Evolutionary conservation across 2,888 invertebrate species (phyloP).

Genomic region (Rhamphomyia laevipes): DNA sequence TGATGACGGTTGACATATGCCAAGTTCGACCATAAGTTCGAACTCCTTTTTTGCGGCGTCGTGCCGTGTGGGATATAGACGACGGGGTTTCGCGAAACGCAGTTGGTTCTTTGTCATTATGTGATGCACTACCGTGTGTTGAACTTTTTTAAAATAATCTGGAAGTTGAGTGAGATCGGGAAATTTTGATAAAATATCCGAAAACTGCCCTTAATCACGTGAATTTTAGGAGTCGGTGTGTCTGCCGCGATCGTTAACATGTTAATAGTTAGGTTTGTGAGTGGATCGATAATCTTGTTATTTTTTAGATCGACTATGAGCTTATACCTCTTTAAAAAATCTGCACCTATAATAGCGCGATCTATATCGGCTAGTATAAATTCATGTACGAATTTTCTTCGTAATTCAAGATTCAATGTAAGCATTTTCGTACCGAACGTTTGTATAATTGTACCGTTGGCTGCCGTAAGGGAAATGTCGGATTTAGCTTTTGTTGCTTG

Average conservation of each 20-base stretch:
- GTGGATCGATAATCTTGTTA: neutral
- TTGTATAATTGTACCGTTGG: neutral
- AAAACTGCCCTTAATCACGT: neutral
- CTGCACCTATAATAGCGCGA: neutral
- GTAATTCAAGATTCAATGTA: neutral
- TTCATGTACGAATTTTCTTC: neutral
- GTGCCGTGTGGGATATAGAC: neutral
- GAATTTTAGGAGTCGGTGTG: neutral
- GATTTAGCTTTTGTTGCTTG: neutral
- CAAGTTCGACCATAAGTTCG: slow-evolving; percentile 2
- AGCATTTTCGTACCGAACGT: neutral
- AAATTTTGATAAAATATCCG: neutral
- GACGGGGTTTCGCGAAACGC: neutral
- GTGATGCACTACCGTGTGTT: neutral
- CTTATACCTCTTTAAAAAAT: neutral
- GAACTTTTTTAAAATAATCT: neutral
- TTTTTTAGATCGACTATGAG: neutral
- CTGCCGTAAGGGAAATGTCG: neutral
- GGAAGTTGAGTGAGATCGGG: neutral
- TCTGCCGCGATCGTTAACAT: neutral
- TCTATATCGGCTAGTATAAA: neutral
- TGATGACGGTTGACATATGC: slow-evolving; percentile 6
- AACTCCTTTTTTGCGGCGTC: slow-evolving; percentile 4
- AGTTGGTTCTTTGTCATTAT: neutral
- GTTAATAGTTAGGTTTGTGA: neutral